Base-by-base conservation (phyloP, 2,797 vertebrate genomes). In the Gymnocypris eckloni region DNA sequence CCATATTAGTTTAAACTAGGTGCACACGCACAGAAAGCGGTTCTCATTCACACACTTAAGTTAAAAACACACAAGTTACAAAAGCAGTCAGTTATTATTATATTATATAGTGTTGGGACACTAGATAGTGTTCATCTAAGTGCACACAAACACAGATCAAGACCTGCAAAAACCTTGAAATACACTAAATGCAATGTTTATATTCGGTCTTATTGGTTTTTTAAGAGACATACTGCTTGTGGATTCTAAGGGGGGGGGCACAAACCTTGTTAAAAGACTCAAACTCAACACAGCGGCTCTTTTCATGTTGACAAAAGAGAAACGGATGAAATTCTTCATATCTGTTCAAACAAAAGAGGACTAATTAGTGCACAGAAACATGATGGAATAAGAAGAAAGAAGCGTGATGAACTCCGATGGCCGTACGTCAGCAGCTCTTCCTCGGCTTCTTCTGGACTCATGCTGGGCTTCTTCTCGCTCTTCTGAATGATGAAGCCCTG, bases 241-340 rank as follows among this genome's bases (percentile, higher is more conserved):
- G 4, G 25, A 64, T 28, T 61, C 59, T 25, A 56, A 22, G 9
- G 15, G 54, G 20, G 50, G 50, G 12, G 5, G 59, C 11, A 61
- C 61, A 28, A 79, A 97, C 98, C 97, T 99, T 99, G 93, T 99
- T 95, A 94, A 99, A 99, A 81, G 97, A 96, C 82, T 98, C 97
- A 93, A 98, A 98, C 92, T 99, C 98, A 94, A 98, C 91, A 92
- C 95, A 93, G 0, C 95, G 95, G 90, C 94, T 96, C 81, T 96
- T 95, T 87, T 91, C 90, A 93, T 99, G 95, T 91, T 99, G 98
- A 81, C 94, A 95, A 93, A 99, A 99, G 89, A 97, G 96, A 92
- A 98, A 99, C 83, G 98, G 98, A 91, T 99, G 98, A 93, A 99
- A 99, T 92, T 99, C 98, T 88, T 99, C 98, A 90, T 99, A 99